These are phyloP conservation scores for Cyprinodon brontotheroides DNA, from an alignment of 2,113 vertebrate species.

Conservation along the genomic window DNA sequence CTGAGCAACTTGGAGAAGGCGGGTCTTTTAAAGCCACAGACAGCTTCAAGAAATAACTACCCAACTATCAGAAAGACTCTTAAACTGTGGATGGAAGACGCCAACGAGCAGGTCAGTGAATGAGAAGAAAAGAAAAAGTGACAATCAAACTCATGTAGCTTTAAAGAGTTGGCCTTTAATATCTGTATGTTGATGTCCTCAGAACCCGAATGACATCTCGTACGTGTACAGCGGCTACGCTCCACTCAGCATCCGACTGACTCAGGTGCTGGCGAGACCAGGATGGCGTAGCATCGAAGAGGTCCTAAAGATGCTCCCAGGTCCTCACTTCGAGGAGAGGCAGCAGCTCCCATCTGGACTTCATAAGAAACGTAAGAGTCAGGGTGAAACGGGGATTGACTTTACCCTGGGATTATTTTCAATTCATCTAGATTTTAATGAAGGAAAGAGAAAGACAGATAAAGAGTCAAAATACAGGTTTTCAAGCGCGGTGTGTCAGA, in stretches of 20 bases:
- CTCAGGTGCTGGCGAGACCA: slow-evolving; percentile 90
- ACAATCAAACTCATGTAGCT: neutral
- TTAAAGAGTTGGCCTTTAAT: neutral
- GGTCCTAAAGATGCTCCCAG: slow-evolving; percentile 94
- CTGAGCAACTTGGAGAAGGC: slow-evolving; percentile 93
- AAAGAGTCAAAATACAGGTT: too few relatives aligned
- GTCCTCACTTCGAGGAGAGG: slow-evolving; percentile 96
- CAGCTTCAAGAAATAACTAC: slow-evolving; percentile 89
- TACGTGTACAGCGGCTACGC: slow-evolving; percentile 98
- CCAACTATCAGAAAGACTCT: slow-evolving; percentile 95
- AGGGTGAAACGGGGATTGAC: neutral
- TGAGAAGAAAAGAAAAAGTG: neutral
- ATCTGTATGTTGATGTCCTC: slow-evolving; percentile 6
- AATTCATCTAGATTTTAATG: neutral
- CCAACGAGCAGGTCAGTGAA: slow-evolving; percentile 89
- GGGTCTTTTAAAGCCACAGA: slow-evolving; percentile 88
- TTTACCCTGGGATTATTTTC: neutral
- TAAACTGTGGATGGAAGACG: slow-evolving; percentile 97
- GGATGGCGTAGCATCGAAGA: slow-evolving; percentile 99
- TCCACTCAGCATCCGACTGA: slow-evolving; percentile 91
- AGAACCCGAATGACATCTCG: slow-evolving; percentile 98
- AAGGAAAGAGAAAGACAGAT: neutral
- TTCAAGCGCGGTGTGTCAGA: too few relatives aligned
- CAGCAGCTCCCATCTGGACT: slow-evolving; percentile 90
- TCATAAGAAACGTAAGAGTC: slow-evolving; percentile 81